Evolutionary conservation across 2,888 invertebrate genomes (phyloP), one percentile per base, ranked within the genome.

Genomic region (Pachycephus smyrnensis): DNA sequence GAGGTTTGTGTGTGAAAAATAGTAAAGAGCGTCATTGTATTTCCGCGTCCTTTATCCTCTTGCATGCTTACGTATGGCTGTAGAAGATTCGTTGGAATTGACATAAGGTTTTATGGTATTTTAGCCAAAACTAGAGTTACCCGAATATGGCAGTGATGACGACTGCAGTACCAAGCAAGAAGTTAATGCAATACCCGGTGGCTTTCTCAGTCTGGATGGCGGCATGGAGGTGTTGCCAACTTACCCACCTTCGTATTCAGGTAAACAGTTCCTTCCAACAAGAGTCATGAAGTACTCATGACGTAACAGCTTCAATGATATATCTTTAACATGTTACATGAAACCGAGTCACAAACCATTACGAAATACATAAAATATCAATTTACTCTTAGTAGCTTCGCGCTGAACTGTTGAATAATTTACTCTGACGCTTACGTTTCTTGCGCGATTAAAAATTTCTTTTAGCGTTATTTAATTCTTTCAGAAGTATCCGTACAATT

Each of bases 121-220:
- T 83, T 93, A 95, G 93, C 95, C 95, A 87, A 95, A 95, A 93
- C 92, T 95, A 92, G 95, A 95, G 93, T 93, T 95, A 85, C 94
- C 95, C 89, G 95, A 95, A 91, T 95, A 94, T 91, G 93, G 93
- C 82, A 95, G 95, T 89, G 95, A 95, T 88, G 95, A 95, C 85
- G 95, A 95, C 86, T 90, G 89, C 84, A 86, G 89, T 78, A 88
- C 90, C 69, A 91, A 91, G 84, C 91, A 88, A 81, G 91, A 91
- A 85, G 89, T 91, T 80, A 91, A 91, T 83, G 83, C 91, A 76
- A 83, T 91, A 82, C 90, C 91, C 79, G 88, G 89, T 85, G 91
- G 91, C 74, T 91, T 91, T 85, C 89, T 91, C 79, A 91, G 90
- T 84, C 86, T 91, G 86, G 91, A 91, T 83, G 91, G 91, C 82